Evolutionary conservation across 1,140 invertebrate genomes (phyloP).

Genomic region (Eurosta solidaginis): DNA sequence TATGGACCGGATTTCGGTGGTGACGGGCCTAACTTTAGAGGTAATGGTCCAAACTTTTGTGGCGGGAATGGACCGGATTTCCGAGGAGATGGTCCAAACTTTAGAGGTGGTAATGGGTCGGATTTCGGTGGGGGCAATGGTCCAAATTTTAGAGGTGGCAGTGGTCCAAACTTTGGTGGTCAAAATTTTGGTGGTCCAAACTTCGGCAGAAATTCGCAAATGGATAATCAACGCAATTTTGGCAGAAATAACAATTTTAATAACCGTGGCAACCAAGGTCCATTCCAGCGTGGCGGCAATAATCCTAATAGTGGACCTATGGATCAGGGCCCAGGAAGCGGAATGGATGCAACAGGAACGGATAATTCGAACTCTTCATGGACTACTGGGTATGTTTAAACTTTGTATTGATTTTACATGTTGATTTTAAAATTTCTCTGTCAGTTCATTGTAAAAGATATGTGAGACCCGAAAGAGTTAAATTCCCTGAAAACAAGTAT

Average conservation of each 20-base stretch:
- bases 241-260: not conserved
- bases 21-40: conserved; percentile 24
- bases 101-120: not conserved
- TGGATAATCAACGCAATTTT: not conserved
- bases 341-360: not conserved
- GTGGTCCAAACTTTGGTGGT: conserved; percentile 1
- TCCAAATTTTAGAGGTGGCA: conserved; percentile 8
- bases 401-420: not conserved
- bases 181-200: not conserved
- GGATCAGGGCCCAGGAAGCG: not conserved
- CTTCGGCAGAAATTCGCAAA: not conserved
- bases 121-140: conserved; percentile 14
- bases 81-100: conserved; percentile 6
- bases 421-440: not conserved
- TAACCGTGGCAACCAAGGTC: conserved; percentile 24
- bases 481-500: not conserved
- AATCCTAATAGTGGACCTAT: conserved; percentile 32
- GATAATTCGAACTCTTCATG: not conserved
- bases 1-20: conserved; percentile 31
- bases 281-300: conserved; percentile 27
- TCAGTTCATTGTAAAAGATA: not conserved
- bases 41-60: conserved; percentile 13
- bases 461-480: conserved; percentile 21
- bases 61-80: conserved; percentile 31
- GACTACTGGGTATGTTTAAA: not conserved